Evolutionary conservation across 2,797 vertebrate genomes (phyloP).

Genomic region (Semotilus atromaculatus): DNA sequence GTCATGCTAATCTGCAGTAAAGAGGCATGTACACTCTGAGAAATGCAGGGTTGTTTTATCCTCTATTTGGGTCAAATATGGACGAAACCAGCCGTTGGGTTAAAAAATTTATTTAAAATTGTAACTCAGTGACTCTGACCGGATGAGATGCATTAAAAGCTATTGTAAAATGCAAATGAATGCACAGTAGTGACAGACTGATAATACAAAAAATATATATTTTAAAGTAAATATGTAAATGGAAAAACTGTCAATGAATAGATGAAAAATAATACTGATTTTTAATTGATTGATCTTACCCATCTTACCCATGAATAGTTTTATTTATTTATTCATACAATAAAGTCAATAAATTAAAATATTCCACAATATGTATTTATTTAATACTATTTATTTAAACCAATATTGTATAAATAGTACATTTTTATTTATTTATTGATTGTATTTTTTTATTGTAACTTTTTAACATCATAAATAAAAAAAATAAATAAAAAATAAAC

Average conservation of each 20-base stretch:
- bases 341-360: not conserved
- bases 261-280: not conserved
- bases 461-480: not conserved
- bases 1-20: not conserved
- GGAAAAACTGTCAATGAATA: not conserved
- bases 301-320: not conserved
- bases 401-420: too few species aligned
- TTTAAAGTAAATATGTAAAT: not conserved
- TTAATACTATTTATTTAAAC: too few species aligned
- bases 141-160: not conserved
- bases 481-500: not conserved
- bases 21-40: constrained; percentile 1
- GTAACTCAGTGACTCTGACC: too few species aligned
- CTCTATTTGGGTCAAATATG: too few species aligned
- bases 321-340: not conserved
- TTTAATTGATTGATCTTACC: not conserved
- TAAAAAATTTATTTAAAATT: too few species aligned
- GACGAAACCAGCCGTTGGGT: too few species aligned
- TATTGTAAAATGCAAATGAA: not conserved
- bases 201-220: not conserved
- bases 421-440: too few species aligned
- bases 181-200: not conserved
- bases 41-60: too few species aligned
- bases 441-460: too few species aligned
- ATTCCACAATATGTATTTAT: too few species aligned